Evolutionary conservation across 2,797 vertebrate species (phyloP), one percentile per base, ranked within the genome.

Genomic region (Amblyopsis hoosieri): DNA sequence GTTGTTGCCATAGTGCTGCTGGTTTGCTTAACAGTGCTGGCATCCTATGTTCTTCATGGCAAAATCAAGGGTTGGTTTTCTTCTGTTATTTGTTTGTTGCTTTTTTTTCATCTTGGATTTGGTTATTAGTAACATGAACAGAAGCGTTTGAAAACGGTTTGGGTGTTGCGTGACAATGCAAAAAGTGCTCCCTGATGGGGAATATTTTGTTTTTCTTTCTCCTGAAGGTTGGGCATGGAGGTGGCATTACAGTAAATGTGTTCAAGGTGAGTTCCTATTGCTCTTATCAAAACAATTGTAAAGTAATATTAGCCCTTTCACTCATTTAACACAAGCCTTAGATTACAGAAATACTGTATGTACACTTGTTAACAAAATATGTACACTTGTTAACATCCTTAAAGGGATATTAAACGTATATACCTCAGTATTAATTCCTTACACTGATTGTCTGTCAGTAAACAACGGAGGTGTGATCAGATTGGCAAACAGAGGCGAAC

Each of bases 11-110:
- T 78, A 15, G 63, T 96, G 1, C 68, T 95, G 64, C 14, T 90
- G 4, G 0, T 89, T 1, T 13, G 69, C 60, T 69, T 91, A 74
- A 62, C 93, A 5, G 55, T 87, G 0, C 60, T 96, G 0, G 56
- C 91, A 15, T 46, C 90, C 2, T 82, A 89, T 60, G 33, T 92
- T 23, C 86, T 89, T 57, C 91, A 86, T 52, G 71, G 77, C 13
- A 75, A 67, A 0, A 14, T 94, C 60, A 95, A 94, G 87, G 90
- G 96, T 98, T 86, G 87, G 94, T 84, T 37, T 63, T 45, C 5
- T 45, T 23, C 2, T 45, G 12, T 45, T 45, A n/a, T 19, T 13
- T 54, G 23, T 29, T 29, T 29, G 23, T 29, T 29, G 23, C 23
- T 29, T 29, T 29, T 29, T 29, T 29, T 29, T 29, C 23, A 29